A percentile compares a stretch with the other conserved stretches of the same genome.
Evolutionary conservation across 2,888 invertebrate genomes (phyloP).

Genomic region (Arge pagana): DNA sequence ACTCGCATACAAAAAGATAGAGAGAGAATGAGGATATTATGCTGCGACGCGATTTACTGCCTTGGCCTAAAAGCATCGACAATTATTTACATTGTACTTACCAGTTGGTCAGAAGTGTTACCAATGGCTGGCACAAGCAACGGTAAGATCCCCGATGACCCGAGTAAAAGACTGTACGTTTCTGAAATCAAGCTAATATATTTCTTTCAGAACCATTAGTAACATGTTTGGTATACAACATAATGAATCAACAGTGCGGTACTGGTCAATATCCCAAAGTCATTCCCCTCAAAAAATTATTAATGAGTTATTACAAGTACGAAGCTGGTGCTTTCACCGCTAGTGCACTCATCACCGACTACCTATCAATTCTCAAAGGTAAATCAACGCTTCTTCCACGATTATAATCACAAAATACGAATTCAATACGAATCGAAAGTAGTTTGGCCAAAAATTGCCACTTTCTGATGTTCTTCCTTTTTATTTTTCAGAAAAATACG

Average conservation of each 20-base stretch:
- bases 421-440: not conserved
- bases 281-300: conserved; percentile 46
- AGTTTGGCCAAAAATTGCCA: too few relatives aligned
- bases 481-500: conserved; percentile 35
- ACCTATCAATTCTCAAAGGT: conserved; percentile 53
- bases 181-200: not conserved
- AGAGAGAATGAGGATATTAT: conserved; percentile 55
- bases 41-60: conserved; percentile 58
- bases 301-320: conserved; percentile 55
- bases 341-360: conserved; percentile 44
- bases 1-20: conserved; percentile 54
- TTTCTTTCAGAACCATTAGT: conserved; percentile 51
- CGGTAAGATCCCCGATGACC: conserved; percentile 35
- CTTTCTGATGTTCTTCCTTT: conserved; percentile 12
- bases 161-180: not conserved
- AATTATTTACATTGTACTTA: conserved; percentile 54
- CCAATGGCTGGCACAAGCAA: conserved; percentile 46
- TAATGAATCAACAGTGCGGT: conserved; percentile 44
- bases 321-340: conserved; percentile 43
- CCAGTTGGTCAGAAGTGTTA: conserved; percentile 59
- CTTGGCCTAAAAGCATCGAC: conserved; percentile 51
- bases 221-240: conserved; percentile 54
- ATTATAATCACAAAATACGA: not conserved
- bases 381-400: conserved; percentile 26
- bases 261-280: conserved; percentile 46